Base-by-base conservation (phyloP, 2,888 invertebrate genomes). In the Neoitamus cyanurus region DNA sequence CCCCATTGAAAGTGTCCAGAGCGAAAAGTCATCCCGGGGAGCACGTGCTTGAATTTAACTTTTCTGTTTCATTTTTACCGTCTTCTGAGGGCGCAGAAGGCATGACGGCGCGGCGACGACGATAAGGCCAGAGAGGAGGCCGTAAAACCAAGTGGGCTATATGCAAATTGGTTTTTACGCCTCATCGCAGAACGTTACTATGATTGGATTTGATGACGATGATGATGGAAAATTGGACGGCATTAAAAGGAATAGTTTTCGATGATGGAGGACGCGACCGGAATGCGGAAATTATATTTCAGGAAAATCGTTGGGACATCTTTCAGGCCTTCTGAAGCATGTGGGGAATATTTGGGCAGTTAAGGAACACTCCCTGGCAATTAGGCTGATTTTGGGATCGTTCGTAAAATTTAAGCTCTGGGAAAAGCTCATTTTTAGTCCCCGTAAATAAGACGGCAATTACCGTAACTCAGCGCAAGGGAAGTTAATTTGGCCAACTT, bases 131-230 rank as follows among this genome's bases (percentile, higher is more conserved):
- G 11, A 69, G 83, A 83, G 84, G 85, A 84, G 87, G 84, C 46
- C 30, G 77, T 77, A 46, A 77, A 77, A 42, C 37, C 83, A 86
- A 87, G 85, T 86, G 86, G 85, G 84, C 86, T 77, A 85, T 86
- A 86, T 85, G 86, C 86, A 86, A 87, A 86, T 86, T 84, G 86
- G 86, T 86, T 86, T 87, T 87, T 75, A 86, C 85, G 87, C 85
- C 85, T 86, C 86, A 87, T 87, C 86, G 86, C 82, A 86, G 86
- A 84, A 86, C 83, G 86, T 86, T 86, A 86, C 86, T 84, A 86
- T 85, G 85, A 83, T 83, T 83, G 83, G 83, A 83, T 83, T 83
- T 83, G 75, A 75, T 83, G 73, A 83, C 48, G 75, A 75, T 75
- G 83, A 83, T 83, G 83, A 83, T 58, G 83, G 83, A 83, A 75